phyloP scores from a whole-genome alignment of 2,113 vertebrate species.

The Heterocephalus glaber region DNA sequence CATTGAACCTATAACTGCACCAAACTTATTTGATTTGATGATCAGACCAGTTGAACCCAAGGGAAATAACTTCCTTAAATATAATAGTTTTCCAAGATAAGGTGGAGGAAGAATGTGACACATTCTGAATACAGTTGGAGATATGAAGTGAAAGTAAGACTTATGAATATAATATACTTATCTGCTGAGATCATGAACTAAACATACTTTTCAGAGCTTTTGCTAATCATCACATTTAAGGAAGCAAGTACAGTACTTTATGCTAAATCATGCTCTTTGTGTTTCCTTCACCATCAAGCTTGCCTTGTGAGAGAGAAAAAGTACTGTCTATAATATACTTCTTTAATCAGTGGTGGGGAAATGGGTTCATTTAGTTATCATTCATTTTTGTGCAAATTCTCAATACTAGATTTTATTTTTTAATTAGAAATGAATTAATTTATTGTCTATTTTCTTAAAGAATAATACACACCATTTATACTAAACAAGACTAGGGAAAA shows the following conservation, averaged over 20 bases:
- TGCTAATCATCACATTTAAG: not conserved
- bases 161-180: not conserved
- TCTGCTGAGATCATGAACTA: not conserved
- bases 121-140: not conserved
- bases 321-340: not conserved
- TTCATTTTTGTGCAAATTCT: not conserved
- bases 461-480: not conserved
- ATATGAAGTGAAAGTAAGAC: not conserved
- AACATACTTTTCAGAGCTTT: not conserved
- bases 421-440: not conserved
- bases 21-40: not conserved
- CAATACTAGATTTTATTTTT: not conserved
- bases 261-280: not conserved
- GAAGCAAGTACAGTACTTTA: not conserved
- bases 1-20: not conserved
- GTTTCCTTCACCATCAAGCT: not conserved
- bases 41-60: not conserved
- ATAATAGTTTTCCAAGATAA: not conserved
- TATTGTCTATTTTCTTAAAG: not conserved
- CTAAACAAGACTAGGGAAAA: not conserved
- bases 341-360: not conserved
- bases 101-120: not conserved
- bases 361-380: not conserved
- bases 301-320: not conserved
- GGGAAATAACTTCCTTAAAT: not conserved